phyloP scores from a whole-genome alignment of 2,113 vertebrate genomes.

The Petaurus breviceps region DNA sequence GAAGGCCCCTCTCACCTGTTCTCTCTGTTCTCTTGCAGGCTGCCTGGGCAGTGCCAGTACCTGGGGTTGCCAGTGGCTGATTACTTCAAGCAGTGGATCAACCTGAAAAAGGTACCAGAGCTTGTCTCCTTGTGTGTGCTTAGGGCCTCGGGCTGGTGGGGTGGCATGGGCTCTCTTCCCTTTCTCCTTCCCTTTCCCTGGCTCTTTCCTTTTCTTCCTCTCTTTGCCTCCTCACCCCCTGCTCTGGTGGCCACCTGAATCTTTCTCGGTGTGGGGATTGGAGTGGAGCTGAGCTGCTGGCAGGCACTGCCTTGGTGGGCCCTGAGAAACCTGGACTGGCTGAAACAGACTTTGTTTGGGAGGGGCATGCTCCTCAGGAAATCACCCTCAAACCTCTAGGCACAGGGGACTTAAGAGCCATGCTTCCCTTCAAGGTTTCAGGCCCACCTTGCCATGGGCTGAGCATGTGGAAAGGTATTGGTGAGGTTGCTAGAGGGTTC shows the following conservation, averaged over 20 bases:
- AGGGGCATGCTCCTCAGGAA: background rate
- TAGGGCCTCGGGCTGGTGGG: background rate
- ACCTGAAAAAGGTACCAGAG: conserved; percentile 91
- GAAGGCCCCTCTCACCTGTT: conserved; percentile 78
- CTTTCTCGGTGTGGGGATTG: background rate
- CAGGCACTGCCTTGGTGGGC: background rate
- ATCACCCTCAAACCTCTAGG: background rate
- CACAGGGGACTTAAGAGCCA: background rate
- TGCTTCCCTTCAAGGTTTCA: background rate
- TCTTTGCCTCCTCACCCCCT: conserved; percentile 60
- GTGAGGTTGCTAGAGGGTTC: background rate
- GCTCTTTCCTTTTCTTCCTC: conserved; percentile 33
- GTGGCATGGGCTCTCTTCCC: conserved; percentile 1
- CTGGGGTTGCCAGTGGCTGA: conserved; percentile 90
- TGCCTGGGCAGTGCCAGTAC: conserved; percentile 90
- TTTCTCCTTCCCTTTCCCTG: background rate
- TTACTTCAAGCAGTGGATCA: conserved; percentile 94
- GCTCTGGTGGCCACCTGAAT: conserved; percentile 46
- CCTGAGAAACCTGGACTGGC: background rate
- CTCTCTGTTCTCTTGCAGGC: conserved; percentile 86
- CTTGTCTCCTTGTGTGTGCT: conserved; percentile 62
- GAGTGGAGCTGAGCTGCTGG: background rate
- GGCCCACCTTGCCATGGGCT: background rate
- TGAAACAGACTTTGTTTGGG: background rate
- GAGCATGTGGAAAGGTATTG: background rate